Evolutionary conservation across 2,888 invertebrate species (phyloP), one percentile per base, ranked within the genome.

Genomic region (Hyposoter dolosus): DNA sequence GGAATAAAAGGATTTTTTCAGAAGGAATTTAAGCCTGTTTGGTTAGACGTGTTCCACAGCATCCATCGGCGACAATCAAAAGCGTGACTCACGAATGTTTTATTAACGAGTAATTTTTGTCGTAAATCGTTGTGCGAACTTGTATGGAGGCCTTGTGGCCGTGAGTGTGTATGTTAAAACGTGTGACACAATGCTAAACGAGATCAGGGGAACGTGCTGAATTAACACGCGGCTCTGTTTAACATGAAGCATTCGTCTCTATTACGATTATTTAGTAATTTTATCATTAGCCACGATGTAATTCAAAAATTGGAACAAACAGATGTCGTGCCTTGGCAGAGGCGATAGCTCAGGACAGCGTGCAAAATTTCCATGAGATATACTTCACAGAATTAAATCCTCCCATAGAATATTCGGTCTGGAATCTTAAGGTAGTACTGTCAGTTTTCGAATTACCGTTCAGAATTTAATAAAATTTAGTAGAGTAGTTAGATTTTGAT

Each of bases 101-200:
- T 47, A 71, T 79, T 79, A 63, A 63, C 45, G 35, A 47, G 35
- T 47, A 60, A 71, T 71, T 69, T 79, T 15, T 45, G 69, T 32
- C 60, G 32, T 60, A 71, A 45, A 23, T 65, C 28, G 35, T 23
- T 32, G 40, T 17, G 53, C 60, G 17, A 15, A 32, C n/a, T 23
- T 40, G 23, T 71, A 19, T 23, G 56, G 12, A 12, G 19, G 28
- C 9, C 15, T 35, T 9, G 40, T 40, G 40, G 9, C 6, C 35
- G 32, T 47, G 15, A 65, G 56, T 15, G 19, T 60, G 28, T 60
- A 60, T 60, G 28, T 56, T 28, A 12, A 28, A 35, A 32, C 50
- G 75, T 71, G 76, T 82, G 82, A 77, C 71, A 82, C 69, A 82
- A 77, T 71, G 47, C 66, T 45, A 83, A 83, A 83, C 45, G 72